phyloP scores from a whole-genome alignment of 2,113 vertebrate genomes.

The Piprites chloris region DNA sequence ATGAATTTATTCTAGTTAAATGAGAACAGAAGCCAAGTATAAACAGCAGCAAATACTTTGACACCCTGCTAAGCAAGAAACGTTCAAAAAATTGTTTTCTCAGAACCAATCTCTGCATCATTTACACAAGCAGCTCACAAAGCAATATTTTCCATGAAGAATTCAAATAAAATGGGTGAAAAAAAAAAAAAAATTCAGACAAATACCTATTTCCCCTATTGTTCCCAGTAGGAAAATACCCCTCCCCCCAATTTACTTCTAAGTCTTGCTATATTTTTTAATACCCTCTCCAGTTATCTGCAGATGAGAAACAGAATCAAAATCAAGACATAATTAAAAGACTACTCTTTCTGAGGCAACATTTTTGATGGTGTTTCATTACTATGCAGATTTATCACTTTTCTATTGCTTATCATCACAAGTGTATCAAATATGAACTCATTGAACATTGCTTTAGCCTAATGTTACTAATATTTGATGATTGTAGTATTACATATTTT shows the following conservation, averaged over 20 bases:
- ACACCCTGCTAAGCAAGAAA: not conserved
- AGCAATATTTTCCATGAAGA: not conserved
- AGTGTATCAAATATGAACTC: not conserved
- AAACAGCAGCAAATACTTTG: not conserved
- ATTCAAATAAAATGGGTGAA: not conserved
- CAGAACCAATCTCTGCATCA: not conserved
- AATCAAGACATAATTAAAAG: not conserved
- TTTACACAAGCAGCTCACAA: not conserved
- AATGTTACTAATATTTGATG: not conserved
- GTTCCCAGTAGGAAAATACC: not conserved
- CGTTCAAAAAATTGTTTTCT: not conserved
- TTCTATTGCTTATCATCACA: not conserved
- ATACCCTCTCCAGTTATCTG: not conserved
- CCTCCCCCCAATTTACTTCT: not conserved
- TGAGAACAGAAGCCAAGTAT: not conserved
- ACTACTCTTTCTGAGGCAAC: not conserved
- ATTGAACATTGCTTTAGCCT: not conserved
- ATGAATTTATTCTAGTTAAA: not conserved
- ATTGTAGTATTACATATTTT: not conserved
- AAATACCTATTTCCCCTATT: not conserved
- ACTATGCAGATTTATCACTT: not conserved
- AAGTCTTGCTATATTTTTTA: not conserved
- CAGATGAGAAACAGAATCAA: not conserved
- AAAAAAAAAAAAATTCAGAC: not conserved
- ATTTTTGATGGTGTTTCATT: not conserved